Conservation (phyloP, 2,888 invertebrate species). For the Eustalomyia histrio region DNA sequence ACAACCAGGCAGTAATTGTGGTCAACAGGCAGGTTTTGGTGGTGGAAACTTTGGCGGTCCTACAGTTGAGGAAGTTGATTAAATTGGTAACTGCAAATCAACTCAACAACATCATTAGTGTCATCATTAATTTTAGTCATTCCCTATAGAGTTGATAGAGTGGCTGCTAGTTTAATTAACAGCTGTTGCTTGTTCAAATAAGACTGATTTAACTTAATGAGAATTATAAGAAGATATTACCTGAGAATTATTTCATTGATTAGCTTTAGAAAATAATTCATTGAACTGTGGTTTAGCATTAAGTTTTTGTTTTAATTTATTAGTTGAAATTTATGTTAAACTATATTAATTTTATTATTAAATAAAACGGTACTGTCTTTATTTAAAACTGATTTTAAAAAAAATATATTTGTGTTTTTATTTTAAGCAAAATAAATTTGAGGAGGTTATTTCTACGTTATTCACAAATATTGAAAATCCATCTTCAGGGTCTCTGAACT, state of each 20-base stretch:
- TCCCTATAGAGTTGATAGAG: too few relatives aligned
- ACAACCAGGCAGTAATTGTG: slow-evolving; percentile 76
- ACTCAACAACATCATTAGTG: neutral
- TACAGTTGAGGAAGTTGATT: slow-evolving; percentile 73
- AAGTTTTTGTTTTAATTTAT: neutral
- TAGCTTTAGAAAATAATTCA: neutral
- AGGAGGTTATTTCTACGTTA: too few relatives aligned
- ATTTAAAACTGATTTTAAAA: too few relatives aligned
- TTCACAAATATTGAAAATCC: too few relatives aligned
- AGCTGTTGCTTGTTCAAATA: neutral
- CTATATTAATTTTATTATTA: too few relatives aligned
- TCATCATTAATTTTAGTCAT: neutral
- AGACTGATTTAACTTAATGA: neutral
- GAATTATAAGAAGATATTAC: neutral
- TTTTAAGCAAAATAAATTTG: too few relatives aligned
- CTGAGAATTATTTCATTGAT: too few relatives aligned
- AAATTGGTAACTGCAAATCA: slow-evolving; percentile 33
- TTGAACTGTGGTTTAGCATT: neutral
- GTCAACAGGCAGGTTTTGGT: slow-evolving; percentile 83
- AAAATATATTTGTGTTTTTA: too few relatives aligned
- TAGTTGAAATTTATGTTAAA: too few relatives aligned
- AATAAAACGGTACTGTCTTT: too few relatives aligned
- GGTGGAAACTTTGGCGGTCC: slow-evolving; percentile 72
- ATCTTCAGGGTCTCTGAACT: too few relatives aligned
- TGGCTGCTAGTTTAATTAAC: too few relatives aligned